Evolutionary conservation across 2,797 vertebrate genomes (phyloP), one percentile per base, ranked within the genome.

Genomic region (Labroides dimidiatus): DNA sequence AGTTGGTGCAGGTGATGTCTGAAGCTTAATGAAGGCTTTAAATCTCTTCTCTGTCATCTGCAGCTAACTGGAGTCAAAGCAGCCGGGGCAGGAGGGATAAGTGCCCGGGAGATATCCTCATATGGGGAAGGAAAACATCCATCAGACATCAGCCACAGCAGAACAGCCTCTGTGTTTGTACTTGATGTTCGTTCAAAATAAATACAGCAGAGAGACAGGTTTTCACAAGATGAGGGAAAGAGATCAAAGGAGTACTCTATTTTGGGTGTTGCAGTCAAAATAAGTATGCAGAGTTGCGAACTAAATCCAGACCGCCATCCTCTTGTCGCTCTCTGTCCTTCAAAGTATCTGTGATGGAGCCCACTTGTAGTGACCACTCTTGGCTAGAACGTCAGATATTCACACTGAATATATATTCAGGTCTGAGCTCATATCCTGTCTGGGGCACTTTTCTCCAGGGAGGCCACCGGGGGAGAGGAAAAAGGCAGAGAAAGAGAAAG

Each of bases 391-490:
- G 36, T 85, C 81, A 87, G 72, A 81, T 61, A 84, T 80, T 81
- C 63, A 77, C 57, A 17, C 77, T 57, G 69, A 81, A 80, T 78
- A 64, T 69, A 84, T 81, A 82, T 82, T 86, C 77, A 80, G 81
- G 72, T 77, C 93, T 94, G 91, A 93, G 90, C 89, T 94, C 86
- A 94, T 89, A 89, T 94, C 91, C 93, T 93, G 91, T 91, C 87
- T 88, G 83, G 64, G 77, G 74, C 36, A 80, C 69, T 84, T 84
- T 82, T 87, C 83, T 83, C 80, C 59, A 71, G 71, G 81, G 89
- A 88, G 72, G 75, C 64, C 68, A 39, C 49, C 1, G 4, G 36
- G 64, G 50, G 52, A 72, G 76, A 78, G 39, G 59, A 60, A 69
- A 73, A 72, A 81, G 51, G 52, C 71, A 72, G 75, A 79, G 62